phyloP scores from a whole-genome alignment of 2,113 vertebrate species.

The Noctilio leporinus region DNA sequence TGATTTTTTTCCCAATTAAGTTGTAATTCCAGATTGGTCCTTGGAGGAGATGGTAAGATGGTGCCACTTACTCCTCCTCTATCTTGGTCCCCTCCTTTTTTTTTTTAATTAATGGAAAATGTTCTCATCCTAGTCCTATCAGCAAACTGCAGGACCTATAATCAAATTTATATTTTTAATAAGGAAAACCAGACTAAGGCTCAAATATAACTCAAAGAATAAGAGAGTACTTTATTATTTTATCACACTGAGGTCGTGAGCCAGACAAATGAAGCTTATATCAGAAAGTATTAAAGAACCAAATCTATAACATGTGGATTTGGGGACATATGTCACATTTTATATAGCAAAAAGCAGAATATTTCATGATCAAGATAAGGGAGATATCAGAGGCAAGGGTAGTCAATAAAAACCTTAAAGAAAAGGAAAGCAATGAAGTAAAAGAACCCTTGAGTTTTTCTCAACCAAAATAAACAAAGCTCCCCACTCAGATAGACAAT shows the following conservation, averaged over 20 bases:
- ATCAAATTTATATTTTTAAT: background rate
- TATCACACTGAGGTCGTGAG: background rate
- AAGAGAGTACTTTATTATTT: background rate
- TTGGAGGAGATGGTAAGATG: no score
- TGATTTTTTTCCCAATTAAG: no score
- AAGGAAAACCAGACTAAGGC: background rate
- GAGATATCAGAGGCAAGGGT: background rate
- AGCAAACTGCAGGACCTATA: background rate
- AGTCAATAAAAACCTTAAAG: background rate
- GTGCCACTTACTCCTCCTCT: no score
- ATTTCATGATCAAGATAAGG: background rate
- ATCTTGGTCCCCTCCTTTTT: no score
- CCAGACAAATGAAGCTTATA: background rate
- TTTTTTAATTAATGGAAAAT: background rate
- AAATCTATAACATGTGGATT: background rate
- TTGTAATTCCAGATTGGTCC: no score
- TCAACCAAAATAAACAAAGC: background rate
- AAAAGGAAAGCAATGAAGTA: background rate
- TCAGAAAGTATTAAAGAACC: constrained; percentile 1
- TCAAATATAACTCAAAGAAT: background rate
- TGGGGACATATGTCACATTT: background rate
- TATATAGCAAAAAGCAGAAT: background rate
- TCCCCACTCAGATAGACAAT: background rate
- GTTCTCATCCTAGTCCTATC: background rate
- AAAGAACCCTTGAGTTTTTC: background rate